Evolutionary conservation across 2,113 vertebrate genomes (phyloP).

Genomic region (Nesogale talazaci): DNA sequence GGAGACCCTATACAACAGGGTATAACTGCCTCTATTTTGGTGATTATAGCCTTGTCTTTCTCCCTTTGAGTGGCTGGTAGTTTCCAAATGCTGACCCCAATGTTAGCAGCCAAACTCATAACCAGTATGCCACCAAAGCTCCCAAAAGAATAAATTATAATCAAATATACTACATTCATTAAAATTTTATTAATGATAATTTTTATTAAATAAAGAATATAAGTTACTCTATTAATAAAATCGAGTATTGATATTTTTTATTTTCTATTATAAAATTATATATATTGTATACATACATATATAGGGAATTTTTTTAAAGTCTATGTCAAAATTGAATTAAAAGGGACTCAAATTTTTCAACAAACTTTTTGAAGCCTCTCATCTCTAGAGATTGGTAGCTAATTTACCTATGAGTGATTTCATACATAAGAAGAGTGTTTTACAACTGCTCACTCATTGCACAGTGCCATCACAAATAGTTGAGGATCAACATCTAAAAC

Average conservation of each 20-base stretch:
- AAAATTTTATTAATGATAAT: neutral
- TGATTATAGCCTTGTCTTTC: too few species aligned
- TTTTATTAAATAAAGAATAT: neutral
- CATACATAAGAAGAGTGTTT: neutral
- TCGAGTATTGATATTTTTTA: neutral
- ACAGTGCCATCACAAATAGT: neutral
- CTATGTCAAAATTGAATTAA: too few species aligned
- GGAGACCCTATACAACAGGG: too few species aligned
- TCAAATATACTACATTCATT: neutral
- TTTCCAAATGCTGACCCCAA: too few species aligned
- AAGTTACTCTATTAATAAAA: neutral
- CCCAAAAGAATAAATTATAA: neutral
- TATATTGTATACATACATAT: neutral
- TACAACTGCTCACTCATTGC: neutral
- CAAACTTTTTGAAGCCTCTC: too few species aligned
- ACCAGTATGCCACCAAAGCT: neutral
- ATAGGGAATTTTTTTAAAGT: too few species aligned
- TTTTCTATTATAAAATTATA: neutral
- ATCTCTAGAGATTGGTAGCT: neutral
- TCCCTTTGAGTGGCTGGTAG: too few species aligned
- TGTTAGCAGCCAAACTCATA: too few species aligned
- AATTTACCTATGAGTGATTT: slow-evolving; percentile 5
- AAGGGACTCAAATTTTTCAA: too few species aligned
- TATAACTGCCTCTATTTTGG: too few species aligned
- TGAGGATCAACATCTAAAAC: neutral